Base-by-base conservation (phyloP, 2,113 vertebrate species). In the Mystacornis crossleyi region DNA sequence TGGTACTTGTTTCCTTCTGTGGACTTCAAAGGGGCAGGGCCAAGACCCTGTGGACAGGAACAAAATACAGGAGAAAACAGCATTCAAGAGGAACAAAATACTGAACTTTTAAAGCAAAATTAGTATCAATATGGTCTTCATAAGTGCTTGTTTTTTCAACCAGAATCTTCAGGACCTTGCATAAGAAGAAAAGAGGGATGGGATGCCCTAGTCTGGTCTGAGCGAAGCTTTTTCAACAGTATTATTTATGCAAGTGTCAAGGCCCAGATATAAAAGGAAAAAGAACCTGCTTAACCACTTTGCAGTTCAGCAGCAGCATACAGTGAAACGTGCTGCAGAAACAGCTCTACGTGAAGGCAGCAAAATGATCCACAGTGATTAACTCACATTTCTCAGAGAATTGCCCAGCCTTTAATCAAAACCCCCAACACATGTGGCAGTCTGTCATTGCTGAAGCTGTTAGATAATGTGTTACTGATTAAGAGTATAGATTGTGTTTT, bases 401-500 rank as follows among this genome's bases (percentile, higher is more conserved):
- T 20, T 93, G 19, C 61, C 43, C 73, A 69, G 36, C 36, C 58
- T 83, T 92, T 92, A 93, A 66, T 86, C 72, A 85, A 92, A 83
- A 5, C 14, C 14, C 26, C 33, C 38, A 33, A 58, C 60, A 73
- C 54, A 70, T 78, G 47, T 89, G 86, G 82, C 60, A 83, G 55
- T 50, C 91, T 61, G 38, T 83, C 79, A 62, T 54, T 86, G 60
- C 58, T 58, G 33, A 86, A 77, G 67, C 54, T 95, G 75, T 74
- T 62, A 86, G 50, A 90, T 90, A 90, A 92, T 70, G 14, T 86
- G 92, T 31, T 95, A 47, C 45, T 70, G 34, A 92, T 95, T 92
- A 95, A 66, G 9, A 69, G 6, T 33, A 61, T 58, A 73, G 50
- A 90, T 18, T 43, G 38, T 66, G 72, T 73, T 88, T 78, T 67